Evolutionary conservation across 2,888 invertebrate species (phyloP).

Genomic region (Agriopis marginaria): DNA sequence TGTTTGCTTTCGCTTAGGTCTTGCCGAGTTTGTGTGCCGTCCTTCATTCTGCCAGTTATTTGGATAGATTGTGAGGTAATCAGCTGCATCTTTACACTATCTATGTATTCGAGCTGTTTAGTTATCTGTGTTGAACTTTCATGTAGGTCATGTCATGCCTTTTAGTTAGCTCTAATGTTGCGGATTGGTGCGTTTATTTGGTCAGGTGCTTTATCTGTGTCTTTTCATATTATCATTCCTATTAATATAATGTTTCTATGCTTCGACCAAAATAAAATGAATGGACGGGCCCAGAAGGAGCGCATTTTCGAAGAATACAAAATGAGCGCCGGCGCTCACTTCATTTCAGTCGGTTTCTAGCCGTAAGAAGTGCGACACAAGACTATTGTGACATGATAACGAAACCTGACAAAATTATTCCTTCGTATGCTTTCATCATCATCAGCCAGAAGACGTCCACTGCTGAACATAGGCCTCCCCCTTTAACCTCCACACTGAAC

Average conservation of each 20-base stretch:
- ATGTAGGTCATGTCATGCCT: not conserved
- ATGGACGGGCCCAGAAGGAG: too few species aligned
- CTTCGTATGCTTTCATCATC: too few species aligned
- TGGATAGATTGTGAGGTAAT: slow-evolving; percentile 8
- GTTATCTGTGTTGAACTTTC: not conserved
- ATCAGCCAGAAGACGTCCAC: too few species aligned
- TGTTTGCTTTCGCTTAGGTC: slow-evolving; percentile 22
- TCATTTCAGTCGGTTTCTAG: too few species aligned
- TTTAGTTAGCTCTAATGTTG: not conserved
- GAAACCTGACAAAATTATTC: too few species aligned
- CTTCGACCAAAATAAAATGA: too few species aligned
- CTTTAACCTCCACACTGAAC: too few species aligned
- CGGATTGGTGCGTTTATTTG: not conserved
- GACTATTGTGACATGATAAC: too few species aligned
- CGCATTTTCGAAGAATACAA: too few species aligned
- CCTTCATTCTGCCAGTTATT: slow-evolving; percentile 15
- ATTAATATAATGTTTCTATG: not conserved
- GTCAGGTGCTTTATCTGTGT: not conserved
- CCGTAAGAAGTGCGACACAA: too few species aligned
- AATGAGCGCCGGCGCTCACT: too few species aligned
- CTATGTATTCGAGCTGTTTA: not conserved
- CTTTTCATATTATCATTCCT: not conserved
- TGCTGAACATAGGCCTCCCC: too few species aligned
- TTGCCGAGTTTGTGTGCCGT: slow-evolving; percentile 11
- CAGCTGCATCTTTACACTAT: not conserved